A percentile compares a stretch with the other conserved stretches of the same genome.
Evolutionary conservation across 1,140 invertebrate genomes (phyloP).

Genomic region (Laupala kohalensis): DNA sequence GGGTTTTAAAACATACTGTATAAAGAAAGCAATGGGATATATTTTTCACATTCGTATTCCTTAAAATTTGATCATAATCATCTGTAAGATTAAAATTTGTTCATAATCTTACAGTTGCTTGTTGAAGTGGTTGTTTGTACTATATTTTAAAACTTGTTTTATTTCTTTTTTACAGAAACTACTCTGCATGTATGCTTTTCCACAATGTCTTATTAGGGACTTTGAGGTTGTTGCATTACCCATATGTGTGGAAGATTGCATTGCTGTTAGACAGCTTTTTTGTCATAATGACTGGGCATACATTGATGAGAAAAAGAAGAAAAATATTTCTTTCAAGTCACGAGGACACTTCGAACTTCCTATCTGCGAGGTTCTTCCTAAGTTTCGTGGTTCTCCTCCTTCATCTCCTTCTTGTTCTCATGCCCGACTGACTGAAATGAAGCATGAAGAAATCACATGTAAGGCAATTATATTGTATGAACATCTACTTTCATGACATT

Average conservation of each 20-base stretch:
- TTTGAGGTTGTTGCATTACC: conserved; percentile 41
- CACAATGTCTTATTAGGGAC: conserved; percentile 58
- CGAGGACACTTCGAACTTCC: conserved; percentile 78
- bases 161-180: conserved; percentile 44
- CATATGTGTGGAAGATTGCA: conserved; percentile 83
- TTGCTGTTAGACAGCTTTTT: conserved; percentile 75
- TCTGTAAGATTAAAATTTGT: too few species aligned
- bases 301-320: conserved; percentile 75
- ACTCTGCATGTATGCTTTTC: conserved; percentile 83
- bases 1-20: too few species aligned
- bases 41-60: too few species aligned
- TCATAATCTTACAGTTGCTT: too few species aligned
- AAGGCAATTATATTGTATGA: too few species aligned
- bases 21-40: too few species aligned
- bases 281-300: conserved; percentile 87
- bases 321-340: conserved; percentile 61
- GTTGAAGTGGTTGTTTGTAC: too few species aligned
- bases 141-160: neutral
- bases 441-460: conserved; percentile 60
- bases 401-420: conserved; percentile 59
- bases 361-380: conserved; percentile 66
- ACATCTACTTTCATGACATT: neutral
- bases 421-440: conserved; percentile 68
- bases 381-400: conserved; percentile 32
- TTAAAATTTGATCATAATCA: too few species aligned